Conservation (phyloP, 2,797 vertebrate species). For the Tamandua tetradactyla region DNA sequence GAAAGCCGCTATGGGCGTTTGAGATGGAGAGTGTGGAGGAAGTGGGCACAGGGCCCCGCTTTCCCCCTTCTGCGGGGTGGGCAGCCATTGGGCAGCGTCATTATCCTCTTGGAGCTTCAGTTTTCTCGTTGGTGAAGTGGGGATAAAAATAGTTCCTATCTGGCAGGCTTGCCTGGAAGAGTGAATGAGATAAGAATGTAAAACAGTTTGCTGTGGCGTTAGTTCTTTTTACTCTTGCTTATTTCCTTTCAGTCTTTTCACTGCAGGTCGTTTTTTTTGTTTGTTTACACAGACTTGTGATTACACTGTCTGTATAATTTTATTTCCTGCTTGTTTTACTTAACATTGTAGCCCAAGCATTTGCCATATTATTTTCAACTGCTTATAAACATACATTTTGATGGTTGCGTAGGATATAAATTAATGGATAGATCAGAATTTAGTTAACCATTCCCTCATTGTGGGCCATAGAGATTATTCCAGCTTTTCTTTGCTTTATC, state of each 20-base stretch:
- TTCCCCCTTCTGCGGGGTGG: neutral
- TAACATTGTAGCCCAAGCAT: neutral
- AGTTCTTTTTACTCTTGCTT: neutral
- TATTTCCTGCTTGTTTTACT: neutral
- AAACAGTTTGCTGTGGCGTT: neutral
- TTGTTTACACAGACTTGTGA: neutral
- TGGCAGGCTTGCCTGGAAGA: neutral
- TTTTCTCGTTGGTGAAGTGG: neutral
- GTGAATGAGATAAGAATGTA: neutral
- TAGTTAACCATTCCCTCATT: neutral
- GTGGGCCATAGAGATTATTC: neutral
- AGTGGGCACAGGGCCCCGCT: neutral
- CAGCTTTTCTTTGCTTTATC: neutral
- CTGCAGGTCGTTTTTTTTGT: neutral
- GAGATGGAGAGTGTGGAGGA: rapidly evolving
- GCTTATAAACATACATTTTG: neutral
- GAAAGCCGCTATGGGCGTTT: neutral
- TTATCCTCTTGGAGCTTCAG: neutral
- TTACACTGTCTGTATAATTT: neutral
- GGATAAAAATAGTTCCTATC: neutral
- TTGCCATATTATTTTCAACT: neutral
- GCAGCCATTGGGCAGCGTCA: neutral
- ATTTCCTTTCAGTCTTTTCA: neutral
- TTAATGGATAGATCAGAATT: neutral
- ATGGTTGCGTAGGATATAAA: neutral